phyloP scores from a whole-genome alignment of 2,113 vertebrate genomes.

The Megaleporinus macrocephalus region DNA sequence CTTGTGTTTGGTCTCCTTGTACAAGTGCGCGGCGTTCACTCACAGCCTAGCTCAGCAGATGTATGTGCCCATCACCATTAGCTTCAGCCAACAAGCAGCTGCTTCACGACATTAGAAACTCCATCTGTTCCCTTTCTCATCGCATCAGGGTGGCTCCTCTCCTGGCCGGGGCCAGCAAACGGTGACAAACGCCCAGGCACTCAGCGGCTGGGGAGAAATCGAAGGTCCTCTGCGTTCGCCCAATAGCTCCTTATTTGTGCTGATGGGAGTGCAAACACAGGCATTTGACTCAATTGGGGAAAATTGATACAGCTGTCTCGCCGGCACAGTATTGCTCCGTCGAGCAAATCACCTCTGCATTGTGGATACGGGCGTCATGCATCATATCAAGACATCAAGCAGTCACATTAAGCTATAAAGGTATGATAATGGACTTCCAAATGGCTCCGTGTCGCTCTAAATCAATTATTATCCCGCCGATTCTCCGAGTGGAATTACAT shows the following conservation, averaged over 20 bases:
- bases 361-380: slow-evolving; percentile 44
- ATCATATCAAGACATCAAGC: slow-evolving; percentile 44
- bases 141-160: slow-evolving; percentile 33
- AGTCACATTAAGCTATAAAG: slow-evolving; percentile 47
- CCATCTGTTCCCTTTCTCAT: slow-evolving; percentile 56
- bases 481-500: slow-evolving; percentile 34
- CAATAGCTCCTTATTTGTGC: slow-evolving; percentile 52
- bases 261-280: slow-evolving; percentile 47
- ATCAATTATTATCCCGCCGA: slow-evolving; percentile 46
- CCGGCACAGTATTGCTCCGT: slow-evolving; percentile 27
- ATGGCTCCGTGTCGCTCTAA: slow-evolving; percentile 19
- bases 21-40: slow-evolving; percentile 25
- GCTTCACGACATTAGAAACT: slow-evolving; percentile 52
- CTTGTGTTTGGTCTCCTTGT: slow-evolving; percentile 15
- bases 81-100: slow-evolving; percentile 51
- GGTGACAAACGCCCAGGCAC: slow-evolving; percentile 36
- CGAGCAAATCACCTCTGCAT: slow-evolving; percentile 35
- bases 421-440: slow-evolving; percentile 39
- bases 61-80: slow-evolving; percentile 55
- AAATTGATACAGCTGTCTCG: slow-evolving; percentile 48
- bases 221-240: slow-evolving; percentile 38
- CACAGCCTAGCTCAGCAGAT: slow-evolving; percentile 48
- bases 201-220: slow-evolving; percentile 38
- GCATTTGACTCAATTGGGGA: slow-evolving; percentile 50
- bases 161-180: slow-evolving; percentile 24